phyloP scores from a whole-genome alignment of 2,113 vertebrate species.

The Limanda limanda region DNA sequence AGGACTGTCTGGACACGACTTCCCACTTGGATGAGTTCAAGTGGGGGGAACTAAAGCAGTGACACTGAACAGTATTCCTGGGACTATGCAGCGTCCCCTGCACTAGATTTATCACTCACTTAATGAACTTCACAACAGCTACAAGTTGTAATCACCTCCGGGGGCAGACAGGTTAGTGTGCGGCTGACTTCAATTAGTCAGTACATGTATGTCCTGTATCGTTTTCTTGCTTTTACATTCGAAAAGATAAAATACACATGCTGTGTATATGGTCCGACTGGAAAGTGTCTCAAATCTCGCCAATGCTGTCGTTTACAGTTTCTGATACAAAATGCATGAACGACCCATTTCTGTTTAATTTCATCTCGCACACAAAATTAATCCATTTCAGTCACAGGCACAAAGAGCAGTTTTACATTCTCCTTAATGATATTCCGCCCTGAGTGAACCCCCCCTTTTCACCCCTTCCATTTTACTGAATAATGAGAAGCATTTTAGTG shows the following conservation, averaged over 20 bases:
- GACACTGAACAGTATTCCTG: conserved; percentile 51
- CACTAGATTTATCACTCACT: conserved; percentile 68
- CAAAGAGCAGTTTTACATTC: conserved; percentile 59
- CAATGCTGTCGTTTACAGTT: neutral
- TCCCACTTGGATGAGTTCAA: conserved; percentile 14
- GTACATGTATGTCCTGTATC: conserved; percentile 20
- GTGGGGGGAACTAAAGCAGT: conserved; percentile 44
- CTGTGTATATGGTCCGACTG: neutral
- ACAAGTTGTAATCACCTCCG: conserved; percentile 72
- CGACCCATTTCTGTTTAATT: conserved; percentile 11
- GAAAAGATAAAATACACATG: neutral
- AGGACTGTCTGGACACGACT: conserved; percentile 49
- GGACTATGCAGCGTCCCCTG: conserved; percentile 19
- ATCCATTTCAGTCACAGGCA: conserved; percentile 26
- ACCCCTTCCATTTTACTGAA: conserved; percentile 72
- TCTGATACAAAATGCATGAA: conserved; percentile 5
- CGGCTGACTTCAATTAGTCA: conserved; percentile 41
- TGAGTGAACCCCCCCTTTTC: conserved; percentile 53
- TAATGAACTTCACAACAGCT: conserved; percentile 76
- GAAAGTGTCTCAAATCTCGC: neutral
- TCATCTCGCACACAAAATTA: conserved; percentile 21
- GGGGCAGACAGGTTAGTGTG: conserved; percentile 54
- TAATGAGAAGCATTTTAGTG: conserved; percentile 79
- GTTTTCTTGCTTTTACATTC: neutral
- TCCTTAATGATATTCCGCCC: conserved; percentile 72